phyloP scores from a whole-genome alignment of 2,113 vertebrate genomes.

The Heliornis fulica region DNA sequence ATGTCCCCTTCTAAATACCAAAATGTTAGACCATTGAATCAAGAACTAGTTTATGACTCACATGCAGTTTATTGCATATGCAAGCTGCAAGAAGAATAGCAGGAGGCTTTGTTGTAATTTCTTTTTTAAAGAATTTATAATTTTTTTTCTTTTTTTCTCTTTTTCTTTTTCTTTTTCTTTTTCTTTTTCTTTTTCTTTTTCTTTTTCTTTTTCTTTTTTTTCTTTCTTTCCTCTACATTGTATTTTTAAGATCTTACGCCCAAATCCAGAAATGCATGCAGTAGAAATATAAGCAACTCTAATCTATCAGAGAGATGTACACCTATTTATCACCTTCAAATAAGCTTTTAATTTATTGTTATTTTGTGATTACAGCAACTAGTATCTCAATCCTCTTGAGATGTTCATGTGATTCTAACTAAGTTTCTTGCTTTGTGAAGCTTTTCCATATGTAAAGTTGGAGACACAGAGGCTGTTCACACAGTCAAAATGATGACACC shows the following conservation, averaged over 20 bases:
- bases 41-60: background rate
- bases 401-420: background rate
- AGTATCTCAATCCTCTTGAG: background rate
- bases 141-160: too few species aligned
- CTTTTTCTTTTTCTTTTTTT: background rate
- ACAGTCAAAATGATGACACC: background rate
- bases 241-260: background rate
- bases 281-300: background rate
- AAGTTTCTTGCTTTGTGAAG: background rate
- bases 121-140: background rate
- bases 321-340: accelerated
- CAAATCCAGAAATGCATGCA: background rate
- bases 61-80: background rate
- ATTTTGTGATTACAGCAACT: background rate
- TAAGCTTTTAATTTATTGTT: background rate
- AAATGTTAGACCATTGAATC: conserved; percentile 11
- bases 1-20: conserved; percentile 26
- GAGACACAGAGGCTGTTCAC: background rate
- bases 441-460: background rate
- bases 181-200: too few species aligned
- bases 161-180: background rate
- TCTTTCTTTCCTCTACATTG: background rate
- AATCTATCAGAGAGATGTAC: background rate
- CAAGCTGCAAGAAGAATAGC: background rate
- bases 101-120: conserved; percentile 12